Base-by-base conservation (phyloP, 2,888 invertebrate genomes). In the Polylopha cassiicola region DNA sequence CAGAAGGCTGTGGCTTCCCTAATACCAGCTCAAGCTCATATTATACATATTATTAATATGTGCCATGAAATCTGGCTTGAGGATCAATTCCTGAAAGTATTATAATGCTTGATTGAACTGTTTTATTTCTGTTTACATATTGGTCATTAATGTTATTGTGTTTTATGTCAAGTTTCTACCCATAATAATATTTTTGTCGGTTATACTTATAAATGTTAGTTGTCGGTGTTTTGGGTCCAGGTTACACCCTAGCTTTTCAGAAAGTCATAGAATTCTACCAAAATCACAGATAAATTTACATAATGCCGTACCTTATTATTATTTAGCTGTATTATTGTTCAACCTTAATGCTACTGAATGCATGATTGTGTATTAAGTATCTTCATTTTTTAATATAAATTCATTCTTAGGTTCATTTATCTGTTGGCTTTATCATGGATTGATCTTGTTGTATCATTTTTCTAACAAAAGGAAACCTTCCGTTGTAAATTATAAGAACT, bases 261-360 rank as follows among this genome's bases (percentile, higher is more conserved):
- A 46, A 58, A 50, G 55, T 39, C 48, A 57, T 48, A 28, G 26
- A 46, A 41, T 39, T 42, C 20, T 32, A 53, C 53, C 48, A 54
- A 63, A 66, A 70, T 68, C 81, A 85, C 85, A 85, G 85, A 85
- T 85, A 85, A 85, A 85, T 85, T 85, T 85, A 85, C 82, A 73
- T 59, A 55, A 57, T 59, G 61, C 57, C 62, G n/a, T n/a, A 57
- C 51, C 55, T 50, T 68, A 64, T 30, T 46, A 44, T 42, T 45
- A 68, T 62, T 67, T 65, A 56, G 59, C 59, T 69, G 58, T 51
- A 46, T 54, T 71, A 73, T 53, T 72, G 75, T 71, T n/a, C n/a
- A n/a, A n/a, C n/a, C n/a, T n/a, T n/a, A n/a, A n/a, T n/a, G n/a
- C n/a, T n/a, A n/a, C n/a, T 61, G 51, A 69, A 60, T 73, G 84